Evolutionary conservation across 1,140 invertebrate species (phyloP).

Genomic region (Protaetia brevitarsis): DNA sequence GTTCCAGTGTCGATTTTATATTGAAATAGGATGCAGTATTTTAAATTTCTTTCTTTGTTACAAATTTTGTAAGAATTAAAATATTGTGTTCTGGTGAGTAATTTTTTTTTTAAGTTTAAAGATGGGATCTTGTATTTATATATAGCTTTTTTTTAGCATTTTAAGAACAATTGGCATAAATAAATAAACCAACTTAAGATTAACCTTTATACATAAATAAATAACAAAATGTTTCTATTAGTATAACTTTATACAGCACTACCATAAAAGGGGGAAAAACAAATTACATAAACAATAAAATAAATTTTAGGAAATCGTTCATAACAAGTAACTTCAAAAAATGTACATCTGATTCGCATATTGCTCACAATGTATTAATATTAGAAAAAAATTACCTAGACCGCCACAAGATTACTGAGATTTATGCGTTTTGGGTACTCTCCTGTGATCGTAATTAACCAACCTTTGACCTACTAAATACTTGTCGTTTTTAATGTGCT

Average conservation of each 20-base stretch:
- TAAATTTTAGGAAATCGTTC: neutral
- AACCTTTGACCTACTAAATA: conserved; percentile 92
- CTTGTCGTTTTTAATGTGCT: conserved; percentile 99
- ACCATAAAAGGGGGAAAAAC: neutral
- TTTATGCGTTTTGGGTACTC: neutral
- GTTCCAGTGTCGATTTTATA: neutral
- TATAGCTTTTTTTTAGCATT: neutral
- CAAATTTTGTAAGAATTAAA: neutral
- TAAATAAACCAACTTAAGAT: conserved; percentile 9
- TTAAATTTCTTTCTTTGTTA: too few relatives aligned
- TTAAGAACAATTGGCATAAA: neutral
- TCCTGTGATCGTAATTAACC: conserved; percentile 88
- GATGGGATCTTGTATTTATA: neutral
- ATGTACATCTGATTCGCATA: neutral
- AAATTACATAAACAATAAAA: neutral
- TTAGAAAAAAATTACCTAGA: neutral
- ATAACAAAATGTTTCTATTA: neutral
- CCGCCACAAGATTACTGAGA: conserved; percentile 1
- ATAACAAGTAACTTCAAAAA: neutral
- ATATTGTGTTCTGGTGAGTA: neutral
- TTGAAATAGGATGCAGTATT: neutral
- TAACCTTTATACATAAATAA: conserved; percentile 15
- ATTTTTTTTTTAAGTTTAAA: neutral
- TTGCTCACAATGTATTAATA: neutral
- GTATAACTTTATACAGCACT: conserved; percentile 3